Evolutionary conservation across 2,888 invertebrate genomes (phyloP).

Genomic region (Smittia sp.): DNA sequence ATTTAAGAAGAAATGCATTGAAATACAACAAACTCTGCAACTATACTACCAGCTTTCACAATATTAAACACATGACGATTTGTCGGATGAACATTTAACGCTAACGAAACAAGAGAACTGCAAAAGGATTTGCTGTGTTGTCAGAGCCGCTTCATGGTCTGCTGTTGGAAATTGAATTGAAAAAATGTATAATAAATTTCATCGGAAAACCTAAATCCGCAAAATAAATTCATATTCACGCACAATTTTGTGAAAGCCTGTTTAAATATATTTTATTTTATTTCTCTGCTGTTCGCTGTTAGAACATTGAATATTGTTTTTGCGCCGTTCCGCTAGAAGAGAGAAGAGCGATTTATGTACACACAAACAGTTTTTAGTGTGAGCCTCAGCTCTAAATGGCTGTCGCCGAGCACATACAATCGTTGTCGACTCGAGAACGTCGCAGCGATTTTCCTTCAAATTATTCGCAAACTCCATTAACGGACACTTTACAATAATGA

Average conservation of each 20-base stretch:
- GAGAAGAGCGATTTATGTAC: slow-evolving; percentile 18
- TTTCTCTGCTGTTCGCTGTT: slow-evolving; percentile 7
- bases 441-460: neutral
- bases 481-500: slow-evolving; percentile 34
- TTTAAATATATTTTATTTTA: slow-evolving; percentile 41
- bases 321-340: neutral
- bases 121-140: neutral
- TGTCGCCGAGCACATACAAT: slow-evolving; percentile 10
- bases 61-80: neutral
- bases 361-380: slow-evolving; percentile 28
- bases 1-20: no score
- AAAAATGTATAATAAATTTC: slow-evolving; percentile 40
- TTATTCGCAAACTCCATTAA: slow-evolving; percentile 9
- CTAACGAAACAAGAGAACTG: neutral
- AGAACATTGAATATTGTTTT: neutral
- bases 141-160: neutral
- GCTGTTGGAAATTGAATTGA: slow-evolving; percentile 37
- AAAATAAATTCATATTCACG: slow-evolving; percentile 41
- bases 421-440: neutral
- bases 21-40: no score
- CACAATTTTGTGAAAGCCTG: slow-evolving; percentile 39
- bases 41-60: no score
- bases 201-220: slow-evolving; percentile 41
- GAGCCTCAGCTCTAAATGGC: slow-evolving; percentile 31
- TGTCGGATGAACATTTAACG: neutral